These are phyloP conservation scores for Drosophila emarginata DNA, from an alignment of 2,888 invertebrate species.

Conservation along the genomic window DNA sequence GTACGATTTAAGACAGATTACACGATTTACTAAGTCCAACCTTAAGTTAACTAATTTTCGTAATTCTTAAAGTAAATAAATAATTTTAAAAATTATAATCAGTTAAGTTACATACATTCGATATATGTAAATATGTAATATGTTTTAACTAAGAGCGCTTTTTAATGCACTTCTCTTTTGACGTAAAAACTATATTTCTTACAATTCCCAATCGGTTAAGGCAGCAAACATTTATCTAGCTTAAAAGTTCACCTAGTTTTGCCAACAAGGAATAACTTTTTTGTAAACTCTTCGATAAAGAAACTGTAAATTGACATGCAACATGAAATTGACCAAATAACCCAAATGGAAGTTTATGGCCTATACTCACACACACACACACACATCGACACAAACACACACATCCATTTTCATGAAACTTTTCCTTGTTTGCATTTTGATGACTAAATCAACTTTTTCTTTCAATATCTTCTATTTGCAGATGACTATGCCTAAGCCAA, in stretches of 20 bases:
- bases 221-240: constrained; percentile 12
- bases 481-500: background rate
- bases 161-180: too few species aligned
- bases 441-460: constrained; percentile 11
- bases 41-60: too few species aligned
- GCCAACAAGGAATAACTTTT: background rate
- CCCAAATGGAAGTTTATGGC: constrained; percentile 40
- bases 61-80: too few species aligned
- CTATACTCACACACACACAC: constrained; percentile 27
- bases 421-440: constrained; percentile 27
- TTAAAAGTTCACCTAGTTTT: constrained; percentile 4
- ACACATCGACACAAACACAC: constrained; percentile 11
- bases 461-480: background rate
- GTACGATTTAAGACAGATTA: too few species aligned
- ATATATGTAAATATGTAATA: too few species aligned
- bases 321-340: constrained; percentile 5
- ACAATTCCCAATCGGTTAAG: constrained; percentile 24
- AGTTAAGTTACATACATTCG: too few species aligned
- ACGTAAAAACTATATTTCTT: background rate
- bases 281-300: background rate
- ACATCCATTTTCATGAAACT: background rate
- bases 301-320: constrained; percentile 39
- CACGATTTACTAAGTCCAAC: too few species aligned
- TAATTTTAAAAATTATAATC: too few species aligned
- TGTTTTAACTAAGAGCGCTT: too few species aligned